Evolutionary conservation across 2,113 vertebrate genomes (phyloP), one percentile per base, ranked within the genome.

Genomic region (Euleptes europaea): DNA sequence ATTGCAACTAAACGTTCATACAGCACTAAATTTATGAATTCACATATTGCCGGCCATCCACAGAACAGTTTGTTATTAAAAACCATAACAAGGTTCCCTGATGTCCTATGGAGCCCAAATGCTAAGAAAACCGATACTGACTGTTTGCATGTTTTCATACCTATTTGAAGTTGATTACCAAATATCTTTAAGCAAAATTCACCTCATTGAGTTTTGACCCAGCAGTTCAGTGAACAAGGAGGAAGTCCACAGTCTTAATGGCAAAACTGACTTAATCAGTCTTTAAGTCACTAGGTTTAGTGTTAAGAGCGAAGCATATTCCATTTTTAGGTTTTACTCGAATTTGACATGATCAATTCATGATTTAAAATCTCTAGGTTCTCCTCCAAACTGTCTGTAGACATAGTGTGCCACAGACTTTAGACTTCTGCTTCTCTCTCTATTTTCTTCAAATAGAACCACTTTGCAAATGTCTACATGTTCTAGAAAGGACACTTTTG

Each of bases 291-390:
- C 97, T 97, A 96, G 97, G 96, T 96, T 97, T 96, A 97, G 96
- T 95, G 96, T 95, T 97, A 96, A 97, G 97, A 97, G 95, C 94
- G 94, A 97, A 96, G 97, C 95, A 95, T 96, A 94, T 96, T 98
- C 97, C 97, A 97, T 95, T 95, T 97, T 97, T 97, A 97, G 96
- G 97, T 94, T 97, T 98, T 96, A 96, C 93, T 94, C 94, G 94
- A 96, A 97, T 97, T 98, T 98, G 97, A 97, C 97, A 97, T 97
- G 97, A 98, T 99, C 97, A 98, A 98, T 97, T 97, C 97, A 92
- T 95, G 95, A 95, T 97, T 98, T 97, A 96, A 94, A 94, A 96
- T 93, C 94, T 97, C 98, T 98, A 97, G 95, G 97, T 96, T 96
- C 95, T 97, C 97, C 97, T 97, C 97, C 97, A 98, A 96, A 97